Evolutionary conservation across 2,113 vertebrate species (phyloP), one percentile per base, ranked within the genome.

Genomic region (Turnix velox): DNA sequence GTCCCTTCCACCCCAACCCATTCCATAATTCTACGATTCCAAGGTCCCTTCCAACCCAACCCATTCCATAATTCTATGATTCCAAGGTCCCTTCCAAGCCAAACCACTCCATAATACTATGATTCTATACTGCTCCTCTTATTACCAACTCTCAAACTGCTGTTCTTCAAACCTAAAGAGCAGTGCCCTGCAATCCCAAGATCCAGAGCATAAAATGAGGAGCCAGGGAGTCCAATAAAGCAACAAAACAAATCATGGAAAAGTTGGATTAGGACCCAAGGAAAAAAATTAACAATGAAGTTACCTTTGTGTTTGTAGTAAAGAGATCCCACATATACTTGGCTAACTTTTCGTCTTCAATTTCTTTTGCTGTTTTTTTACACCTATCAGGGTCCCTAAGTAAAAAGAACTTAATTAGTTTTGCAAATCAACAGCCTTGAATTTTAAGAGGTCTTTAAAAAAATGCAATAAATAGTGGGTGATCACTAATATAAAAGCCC

Each of bases 271-370:
- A 42, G 9, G 14, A 89, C 31, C 23, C 45, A 72, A 46, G 46
- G 45, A 68, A 81, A 40, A 40, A 74, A 58, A 76, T 49, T 43
- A 76, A 59, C 40, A 71, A 65, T 18, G 63, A 58, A 28, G 20
- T 96, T 96, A 98, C 97, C 97, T 97, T 97, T 5, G 90, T 75
- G 0, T 88, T 73, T 3, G 79, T 93, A 90, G 98, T 14, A 85
- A 98, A 97, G 61, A 96, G 94, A n/a, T 98, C 97, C 98, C 98
- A 98, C 95, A 95, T 97, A 72, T 84, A 91, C 62, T 93, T 92
- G 65, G 94, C 86, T 61, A 93, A 94, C 92, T 97, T 98, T 71
- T 98, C 96, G 89, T 97, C 98, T 49, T 94, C 96, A 28, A 97
- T 90, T 90, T 84, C 96, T 92, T 97, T 98, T 37, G 93, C 87